Evolutionary conservation across 2,888 invertebrate species (phyloP).

Genomic region (Trisateles emortualis): DNA sequence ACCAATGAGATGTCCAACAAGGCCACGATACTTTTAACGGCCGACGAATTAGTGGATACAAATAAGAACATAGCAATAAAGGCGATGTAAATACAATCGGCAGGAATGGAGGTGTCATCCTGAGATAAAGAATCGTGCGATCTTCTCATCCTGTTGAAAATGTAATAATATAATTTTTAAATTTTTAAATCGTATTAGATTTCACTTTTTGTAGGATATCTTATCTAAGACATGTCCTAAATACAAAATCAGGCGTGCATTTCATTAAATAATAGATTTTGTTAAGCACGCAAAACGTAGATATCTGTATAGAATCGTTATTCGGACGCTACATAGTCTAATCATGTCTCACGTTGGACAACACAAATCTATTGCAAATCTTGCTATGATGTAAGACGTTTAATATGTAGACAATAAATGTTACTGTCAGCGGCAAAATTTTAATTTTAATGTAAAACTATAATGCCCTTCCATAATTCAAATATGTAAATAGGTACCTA

Average conservation of each 20-base stretch:
- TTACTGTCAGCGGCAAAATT: constrained; percentile 27
- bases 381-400: constrained; percentile 51
- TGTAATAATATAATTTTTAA: neutral
- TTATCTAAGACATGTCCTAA: constrained; percentile 4
- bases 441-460: constrained; percentile 7
- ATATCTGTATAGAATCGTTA: constrained; percentile 35
- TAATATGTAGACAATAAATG: constrained; percentile 41
- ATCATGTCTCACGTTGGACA: constrained; percentile 51
- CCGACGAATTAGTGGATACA: constrained; percentile 76
- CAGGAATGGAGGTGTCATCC: constrained; percentile 25
- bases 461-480: neutral
- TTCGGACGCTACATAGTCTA: constrained; percentile 34
- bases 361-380: constrained; percentile 54
- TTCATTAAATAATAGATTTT: constrained; percentile 16
- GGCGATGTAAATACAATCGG: constrained; percentile 28
- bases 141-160: neutral
- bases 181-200: neutral
- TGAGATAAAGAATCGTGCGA: constrained; percentile 23
- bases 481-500: neutral
- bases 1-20: constrained; percentile 80
- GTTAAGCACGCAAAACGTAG: constrained; percentile 19
- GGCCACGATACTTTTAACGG: constrained; percentile 77
- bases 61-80: constrained; percentile 64
- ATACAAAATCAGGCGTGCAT: constrained; percentile 5
- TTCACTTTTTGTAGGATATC: constrained; percentile 3